phyloP scores from a whole-genome alignment of 2,888 invertebrate genomes.

The Limenitis camilla region DNA sequence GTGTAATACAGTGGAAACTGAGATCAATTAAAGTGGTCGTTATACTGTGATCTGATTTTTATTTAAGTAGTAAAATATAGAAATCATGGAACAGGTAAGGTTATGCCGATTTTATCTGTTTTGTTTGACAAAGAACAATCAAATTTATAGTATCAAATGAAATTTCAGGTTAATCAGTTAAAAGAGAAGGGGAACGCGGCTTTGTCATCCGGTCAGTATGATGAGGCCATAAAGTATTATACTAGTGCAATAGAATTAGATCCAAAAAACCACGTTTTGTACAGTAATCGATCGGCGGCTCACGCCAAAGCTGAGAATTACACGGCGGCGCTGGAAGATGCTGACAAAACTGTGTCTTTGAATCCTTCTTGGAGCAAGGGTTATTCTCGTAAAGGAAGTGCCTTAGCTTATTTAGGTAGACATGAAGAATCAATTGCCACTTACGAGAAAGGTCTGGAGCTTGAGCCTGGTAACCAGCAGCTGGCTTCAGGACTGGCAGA shows the following conservation, averaged over 20 bases:
- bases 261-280: slow-evolving; percentile 88
- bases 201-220: slow-evolving; percentile 82
- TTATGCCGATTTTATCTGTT: slow-evolving; percentile 46
- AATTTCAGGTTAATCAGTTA: slow-evolving; percentile 82
- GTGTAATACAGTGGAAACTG: not conserved
- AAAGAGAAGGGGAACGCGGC: slow-evolving; percentile 93
- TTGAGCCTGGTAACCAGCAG: slow-evolving; percentile 83
- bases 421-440: slow-evolving; percentile 84
- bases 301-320: slow-evolving; percentile 87
- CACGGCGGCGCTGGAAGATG: slow-evolving; percentile 85
- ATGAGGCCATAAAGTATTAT: slow-evolving; percentile 86
- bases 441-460: slow-evolving; percentile 80
- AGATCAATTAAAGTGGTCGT: not conserved
- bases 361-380: slow-evolving; percentile 92
- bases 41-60: slow-evolving; percentile 11
- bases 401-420: slow-evolving; percentile 83
- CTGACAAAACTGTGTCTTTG: slow-evolving; percentile 84
- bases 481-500: slow-evolving; percentile 80
- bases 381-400: slow-evolving; percentile 92
- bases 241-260: slow-evolving; percentile 88
- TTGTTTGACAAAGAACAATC: slow-evolving; percentile 15
- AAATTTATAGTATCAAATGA: slow-evolving; percentile 18
- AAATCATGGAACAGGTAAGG: slow-evolving; percentile 68
- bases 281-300: slow-evolving; percentile 93
- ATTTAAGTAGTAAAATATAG: slow-evolving; percentile 22